A percentile compares a stretch with the other conserved stretches of the same genome.
Evolutionary conservation across 2,888 invertebrate genomes (phyloP).

Genomic region (Pollenia labialis): DNA sequence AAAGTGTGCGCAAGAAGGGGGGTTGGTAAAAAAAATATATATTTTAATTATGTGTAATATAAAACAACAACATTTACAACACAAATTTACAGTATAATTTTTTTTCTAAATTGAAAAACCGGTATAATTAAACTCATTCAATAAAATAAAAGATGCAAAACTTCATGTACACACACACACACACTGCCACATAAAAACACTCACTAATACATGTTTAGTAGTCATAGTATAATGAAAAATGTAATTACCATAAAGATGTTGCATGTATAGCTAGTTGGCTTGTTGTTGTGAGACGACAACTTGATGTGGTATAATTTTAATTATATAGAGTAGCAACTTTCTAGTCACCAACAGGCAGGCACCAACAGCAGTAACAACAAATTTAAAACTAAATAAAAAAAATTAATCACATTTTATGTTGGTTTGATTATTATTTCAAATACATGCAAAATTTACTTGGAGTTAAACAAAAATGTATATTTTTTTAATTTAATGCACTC

Average conservation of each 20-base stretch:
- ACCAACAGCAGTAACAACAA: slow-evolving; percentile 37
- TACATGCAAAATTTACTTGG: background rate
- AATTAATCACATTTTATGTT: slow-evolving; percentile 68
- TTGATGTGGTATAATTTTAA: slow-evolving; percentile 66
- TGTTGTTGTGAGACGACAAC: slow-evolving; percentile 46
- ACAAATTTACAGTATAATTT: slow-evolving; percentile 16
- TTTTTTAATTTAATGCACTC: slow-evolving; percentile 18
- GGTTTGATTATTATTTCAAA: slow-evolving; percentile 33
- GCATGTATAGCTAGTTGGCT: slow-evolving; percentile 35
- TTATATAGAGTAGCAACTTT: slow-evolving; percentile 72
- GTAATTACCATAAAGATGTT: slow-evolving; percentile 72
- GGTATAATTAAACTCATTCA: slow-evolving; percentile 71
- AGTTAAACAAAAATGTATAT: background rate
- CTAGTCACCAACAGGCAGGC: slow-evolving; percentile 56
- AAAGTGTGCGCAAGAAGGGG: background rate
- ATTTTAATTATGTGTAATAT: slow-evolving; percentile 68
- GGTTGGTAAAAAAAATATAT: background rate
- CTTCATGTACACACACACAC: slow-evolving; percentile 14
- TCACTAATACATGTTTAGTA: background rate
- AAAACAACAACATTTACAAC: slow-evolving; percentile 47
- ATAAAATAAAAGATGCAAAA: slow-evolving; percentile 66
- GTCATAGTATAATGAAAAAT: slow-evolving; percentile 50
- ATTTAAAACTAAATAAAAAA: slow-evolving; percentile 55
- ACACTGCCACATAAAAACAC: background rate
- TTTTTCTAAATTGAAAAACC: slow-evolving; percentile 62